A percentile compares a stretch with the other conserved stretches of the same genome.
Evolutionary conservation across 1,140 invertebrate species (phyloP).

Genomic region (Melanaphis sacchari): DNA sequence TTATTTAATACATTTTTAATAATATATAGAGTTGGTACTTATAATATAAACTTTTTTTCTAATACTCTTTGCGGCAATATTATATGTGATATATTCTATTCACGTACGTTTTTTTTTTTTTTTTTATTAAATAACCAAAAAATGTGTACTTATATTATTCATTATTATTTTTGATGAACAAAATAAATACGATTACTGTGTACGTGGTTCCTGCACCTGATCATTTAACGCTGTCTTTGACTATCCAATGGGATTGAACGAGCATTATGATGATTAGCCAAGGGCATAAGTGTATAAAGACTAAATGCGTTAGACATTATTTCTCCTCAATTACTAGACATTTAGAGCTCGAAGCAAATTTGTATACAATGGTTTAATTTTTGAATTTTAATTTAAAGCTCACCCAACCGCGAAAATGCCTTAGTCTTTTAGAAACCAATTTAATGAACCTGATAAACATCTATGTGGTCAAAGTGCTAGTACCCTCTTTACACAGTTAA

Average conservation of each 20-base stretch:
- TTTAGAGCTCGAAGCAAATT: slow-evolving; percentile 12
- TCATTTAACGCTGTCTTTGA: neutral
- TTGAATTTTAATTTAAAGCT: slow-evolving; percentile 30
- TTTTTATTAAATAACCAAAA: no score
- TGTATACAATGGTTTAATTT: slow-evolving; percentile 33
- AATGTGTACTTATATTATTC: neutral
- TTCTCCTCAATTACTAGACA: neutral
- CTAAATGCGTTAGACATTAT: neutral
- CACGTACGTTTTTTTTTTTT: no score
- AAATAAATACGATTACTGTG: neutral
- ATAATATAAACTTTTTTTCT: no score
- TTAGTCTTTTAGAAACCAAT: slow-evolving; percentile 38
- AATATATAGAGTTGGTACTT: no score
- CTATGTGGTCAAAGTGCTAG: slow-evolving; percentile 23
- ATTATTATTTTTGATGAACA: neutral
- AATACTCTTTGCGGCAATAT: no score
- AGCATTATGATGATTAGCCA: neutral
- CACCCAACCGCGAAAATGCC: slow-evolving; percentile 16
- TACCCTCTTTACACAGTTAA: slow-evolving; percentile 30
- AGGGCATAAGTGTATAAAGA: neutral
- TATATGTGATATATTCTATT: no score
- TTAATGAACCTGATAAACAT: slow-evolving; percentile 49
- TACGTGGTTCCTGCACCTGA: neutral
- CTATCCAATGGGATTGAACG: neutral
- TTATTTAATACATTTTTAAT: no score